Base-by-base conservation (phyloP, 30 jellyfish, hydroid and myxozoan species). In the Hydra vulgaris region DNA sequence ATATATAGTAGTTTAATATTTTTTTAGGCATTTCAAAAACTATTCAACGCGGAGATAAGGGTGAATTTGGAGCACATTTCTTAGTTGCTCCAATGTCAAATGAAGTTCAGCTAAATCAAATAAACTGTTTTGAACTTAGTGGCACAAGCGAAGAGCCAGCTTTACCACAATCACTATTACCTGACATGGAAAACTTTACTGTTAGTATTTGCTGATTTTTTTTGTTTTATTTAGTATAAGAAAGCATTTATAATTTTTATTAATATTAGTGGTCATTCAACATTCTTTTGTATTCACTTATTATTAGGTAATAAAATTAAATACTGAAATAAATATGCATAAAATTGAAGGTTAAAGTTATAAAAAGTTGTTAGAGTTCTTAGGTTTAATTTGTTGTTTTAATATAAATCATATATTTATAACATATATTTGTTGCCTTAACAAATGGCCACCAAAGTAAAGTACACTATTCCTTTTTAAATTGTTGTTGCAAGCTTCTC, bases 41-140 rank as follows among this genome's bases (percentile, higher is more conserved):
- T 7, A 87, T 91, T 18, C 98, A 91, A 54, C 77, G 98, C 27
- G 96, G 96, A 16, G 98, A 91, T 78, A 81, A 72, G 15, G 96
- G 96, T 7, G 85, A 25, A n/a, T 77, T 72, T 72, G 98, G 98
- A 17, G 84, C 79, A 83, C 89, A 86, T 23, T 91, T 73, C 87
- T 79, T 82, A 74, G 54, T 91, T 27, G 94, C 94, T 16, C 98
- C 98, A 53, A 83, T 91, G 95, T 81, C 98, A 21, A 83, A 79
- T 54, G 96, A 91, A 68, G 78, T 70, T 8, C 93, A 75, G 27
- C 21, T 70, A n/a, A 87, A 91, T 70, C 72, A 70, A 74, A 82
- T 79, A 53, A 82, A 92, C 5, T 91, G 98, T 52, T 86, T 91
- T 54, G 74, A 27, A 61, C 55, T 91, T 53, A 83, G 86, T 80